phyloP scores from a whole-genome alignment of 2,113 vertebrate species.

The Amblyopsis rosae region DNA sequence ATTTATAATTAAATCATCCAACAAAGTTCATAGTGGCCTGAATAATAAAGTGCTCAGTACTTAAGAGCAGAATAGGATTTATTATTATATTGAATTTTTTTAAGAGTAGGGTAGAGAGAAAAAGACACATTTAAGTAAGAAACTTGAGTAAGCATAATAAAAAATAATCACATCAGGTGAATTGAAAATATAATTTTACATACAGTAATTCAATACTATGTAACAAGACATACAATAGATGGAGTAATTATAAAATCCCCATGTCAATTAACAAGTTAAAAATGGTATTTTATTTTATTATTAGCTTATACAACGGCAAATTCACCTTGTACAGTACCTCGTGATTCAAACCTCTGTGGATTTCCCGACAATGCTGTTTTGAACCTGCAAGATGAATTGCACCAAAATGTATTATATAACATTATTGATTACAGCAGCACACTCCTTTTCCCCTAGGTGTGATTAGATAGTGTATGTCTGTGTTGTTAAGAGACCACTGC shows the following conservation, averaged over 20 bases:
- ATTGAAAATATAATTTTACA: background rate
- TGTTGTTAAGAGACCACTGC: background rate
- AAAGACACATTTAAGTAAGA: too few species aligned
- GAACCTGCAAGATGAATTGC: constrained; percentile 46
- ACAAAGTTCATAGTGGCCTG: too few species aligned
- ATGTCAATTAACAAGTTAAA: background rate
- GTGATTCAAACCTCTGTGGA: constrained; percentile 75
- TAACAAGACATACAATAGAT: background rate
- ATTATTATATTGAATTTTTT: too few species aligned
- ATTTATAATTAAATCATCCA: too few species aligned
- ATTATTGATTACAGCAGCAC: background rate
- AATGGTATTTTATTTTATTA: background rate
- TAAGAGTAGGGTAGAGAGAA: too few species aligned
- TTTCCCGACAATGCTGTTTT: constrained; percentile 52
- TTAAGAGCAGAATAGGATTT: too few species aligned
- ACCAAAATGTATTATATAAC: background rate
- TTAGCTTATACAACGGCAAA: background rate
- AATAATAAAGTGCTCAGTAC: too few species aligned
- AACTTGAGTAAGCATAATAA: too few species aligned
- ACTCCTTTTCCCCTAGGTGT: too few species aligned
- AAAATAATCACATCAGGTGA: background rate
- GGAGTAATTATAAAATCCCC: background rate
- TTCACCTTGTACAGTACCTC: constrained; percentile 18
- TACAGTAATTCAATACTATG: background rate
- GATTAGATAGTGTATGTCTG: too few species aligned